phyloP scores from a whole-genome alignment of 1,140 invertebrate genomes.

The Melipona quadrifasciata region DNA sequence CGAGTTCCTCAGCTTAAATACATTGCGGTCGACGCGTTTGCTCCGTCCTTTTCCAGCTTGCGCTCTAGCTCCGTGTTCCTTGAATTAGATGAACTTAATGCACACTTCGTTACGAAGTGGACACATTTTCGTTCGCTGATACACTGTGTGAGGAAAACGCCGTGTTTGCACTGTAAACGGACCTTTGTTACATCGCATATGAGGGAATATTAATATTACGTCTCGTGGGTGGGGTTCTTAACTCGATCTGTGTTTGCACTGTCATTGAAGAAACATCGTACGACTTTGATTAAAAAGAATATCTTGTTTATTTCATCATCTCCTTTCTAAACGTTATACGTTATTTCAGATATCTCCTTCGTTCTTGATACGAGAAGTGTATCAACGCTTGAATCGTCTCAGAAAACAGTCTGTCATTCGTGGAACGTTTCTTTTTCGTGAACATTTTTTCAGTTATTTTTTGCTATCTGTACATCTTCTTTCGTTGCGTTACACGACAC shows the following conservation, averaged over 20 bases:
- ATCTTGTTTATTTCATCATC: no score
- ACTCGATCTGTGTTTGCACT: conserved; percentile 26
- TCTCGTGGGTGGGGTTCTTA: conserved; percentile 15
- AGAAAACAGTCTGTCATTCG: no score
- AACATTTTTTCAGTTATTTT: no score
- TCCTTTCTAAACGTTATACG: no score
- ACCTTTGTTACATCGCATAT: conserved; percentile 27
- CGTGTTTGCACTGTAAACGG: conserved; percentile 37
- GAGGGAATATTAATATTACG: conserved; percentile 45
- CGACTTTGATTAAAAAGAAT: not conserved
- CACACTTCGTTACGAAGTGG: conserved; percentile 11
- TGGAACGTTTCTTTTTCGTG: no score
- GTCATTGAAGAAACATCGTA: not conserved
- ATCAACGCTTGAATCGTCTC: no score
- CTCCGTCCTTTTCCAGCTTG: conserved; percentile 1
- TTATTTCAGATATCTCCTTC: no score
- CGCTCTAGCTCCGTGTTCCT: not conserved
- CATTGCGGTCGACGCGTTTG: not conserved
- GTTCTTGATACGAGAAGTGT: no score
- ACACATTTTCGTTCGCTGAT: conserved; percentile 47
- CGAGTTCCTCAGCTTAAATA: not conserved
- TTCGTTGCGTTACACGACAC: no score
- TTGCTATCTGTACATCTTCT: no score
- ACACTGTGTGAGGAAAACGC: not conserved
- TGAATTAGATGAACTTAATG: conserved; percentile 34